Evolutionary conservation across 2,888 invertebrate species (phyloP), one percentile per base, ranked within the genome.

Genomic region (Ashinkailepas kermadecensis): DNA sequence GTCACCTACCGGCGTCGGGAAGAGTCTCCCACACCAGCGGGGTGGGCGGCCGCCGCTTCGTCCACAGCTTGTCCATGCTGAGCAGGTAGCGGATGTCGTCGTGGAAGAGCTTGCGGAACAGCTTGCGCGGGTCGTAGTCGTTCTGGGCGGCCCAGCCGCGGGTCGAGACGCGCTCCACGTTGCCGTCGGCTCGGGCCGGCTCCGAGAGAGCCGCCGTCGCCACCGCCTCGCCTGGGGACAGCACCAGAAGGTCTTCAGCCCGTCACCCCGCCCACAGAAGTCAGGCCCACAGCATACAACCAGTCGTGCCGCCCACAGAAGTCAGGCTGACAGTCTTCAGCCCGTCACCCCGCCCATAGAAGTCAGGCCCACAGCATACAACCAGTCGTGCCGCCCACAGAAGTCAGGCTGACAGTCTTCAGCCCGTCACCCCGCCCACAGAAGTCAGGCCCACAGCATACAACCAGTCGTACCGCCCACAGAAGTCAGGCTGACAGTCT

Each of bases 51-150:
- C 92, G 91, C 58, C 99, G 91, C 82, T 92, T 93, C 88, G 95
- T 95, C 99, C 99, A 99, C 81, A 99, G 89, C 87, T 97, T 94
- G 85, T 93, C 92, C 98, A 99, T 99, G 6, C 93, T 93, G 82
- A 98, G 89, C 84, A 99, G 90, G 88, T 99, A 99, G 83, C 94
- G 92, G 81, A 99, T 97, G 87, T 99, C 99, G 87, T 96, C 95
- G 83, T 91, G 90, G 88, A 99, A 99, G 83, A 99, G 91, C 89
- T 99, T 99, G 70, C 93, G 91, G 86, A 99, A 98, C 21, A 99
- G 87, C 86, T 94, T 94, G 85, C 92, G 91, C 0, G 95, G 90
- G 86, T 97, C 92, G 87, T 97, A 99, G 84, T 92, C 90, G 70
- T 90, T 91, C 18, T 93, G 92, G 83, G 93, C 92, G 0, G 96